Evolutionary conservation across 2,888 invertebrate species (phyloP).

Genomic region (Platynereis dumerilii): DNA sequence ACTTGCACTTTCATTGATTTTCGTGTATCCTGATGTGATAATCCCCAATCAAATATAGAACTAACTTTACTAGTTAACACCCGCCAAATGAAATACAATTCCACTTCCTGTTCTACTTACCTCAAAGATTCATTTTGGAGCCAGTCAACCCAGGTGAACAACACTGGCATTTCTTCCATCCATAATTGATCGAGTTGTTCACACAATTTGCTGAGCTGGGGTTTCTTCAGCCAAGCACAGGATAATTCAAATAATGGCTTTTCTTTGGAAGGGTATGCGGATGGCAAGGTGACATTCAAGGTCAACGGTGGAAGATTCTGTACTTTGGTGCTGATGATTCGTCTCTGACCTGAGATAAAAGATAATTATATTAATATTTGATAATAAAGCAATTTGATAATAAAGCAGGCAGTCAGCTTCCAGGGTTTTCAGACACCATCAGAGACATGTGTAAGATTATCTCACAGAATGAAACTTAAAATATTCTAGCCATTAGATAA

Average conservation of each 20-base stretch:
- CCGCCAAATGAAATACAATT: no score
- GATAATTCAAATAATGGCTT: conserved; percentile 46
- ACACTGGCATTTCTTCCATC: conserved; percentile 45
- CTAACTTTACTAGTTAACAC: no score
- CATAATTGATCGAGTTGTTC: conserved; percentile 46
- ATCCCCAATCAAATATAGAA: no score
- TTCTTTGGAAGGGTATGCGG: conserved; percentile 45
- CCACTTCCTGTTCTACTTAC: conserved; percentile 35
- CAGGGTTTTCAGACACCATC: no score
- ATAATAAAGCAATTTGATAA: no score
- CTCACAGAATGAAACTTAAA: no score
- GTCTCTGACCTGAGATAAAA: conserved; percentile 7
- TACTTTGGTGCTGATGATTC: conserved; percentile 30
- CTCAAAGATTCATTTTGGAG: conserved; percentile 45
- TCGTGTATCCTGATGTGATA: no score
- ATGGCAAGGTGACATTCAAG: conserved; percentile 46
- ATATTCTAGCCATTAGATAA: no score
- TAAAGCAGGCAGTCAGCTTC: no score
- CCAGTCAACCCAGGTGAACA: conserved; percentile 54
- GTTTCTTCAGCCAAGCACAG: conserved; percentile 44
- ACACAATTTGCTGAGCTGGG: conserved; percentile 45
- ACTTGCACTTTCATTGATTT: no score
- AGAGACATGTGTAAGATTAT: no score
- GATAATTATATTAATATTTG: neutral
- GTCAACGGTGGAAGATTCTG: conserved; percentile 45